Evolutionary conservation across 2,113 vertebrate species (phyloP), one percentile per base, ranked within the genome.

Genomic region (Candoia aspera): DNA sequence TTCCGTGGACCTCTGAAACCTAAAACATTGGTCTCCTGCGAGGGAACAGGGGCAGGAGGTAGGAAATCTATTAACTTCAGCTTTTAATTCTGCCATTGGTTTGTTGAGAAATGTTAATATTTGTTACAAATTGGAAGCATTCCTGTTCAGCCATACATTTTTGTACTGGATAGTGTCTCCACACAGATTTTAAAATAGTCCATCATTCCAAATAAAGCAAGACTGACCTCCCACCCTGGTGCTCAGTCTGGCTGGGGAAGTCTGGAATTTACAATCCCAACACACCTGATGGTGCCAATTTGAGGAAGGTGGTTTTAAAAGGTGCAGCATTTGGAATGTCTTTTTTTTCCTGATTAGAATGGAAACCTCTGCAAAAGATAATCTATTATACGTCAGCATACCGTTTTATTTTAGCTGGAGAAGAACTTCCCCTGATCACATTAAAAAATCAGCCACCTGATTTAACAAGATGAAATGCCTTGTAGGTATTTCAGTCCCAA

Each of bases 21-120:
- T 84, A 96, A 90, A 17, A 97, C 58, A 8, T 97, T 97, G 87
- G 96, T 95, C 68, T 97, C 96, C 97, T 97, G 73, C n/a, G 49
- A 83, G 10, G 1, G 4, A 42, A 57, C 6, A 84, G 79, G 24
- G 73, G 21, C 6, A 55, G 23, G 6, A 46, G 19, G 17, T 19
- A 21, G 42, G 73, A 42, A 37, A 37, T 79, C 17, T 79, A 19
- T 11, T 11, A 58, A 33, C 8, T 29, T 68, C 62, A 3, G 3
- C 12, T 73, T 15, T 1, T 58, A 55, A 42, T 13, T 60, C 54
- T 62, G 37, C 9, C 87, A 46, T 29, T 5, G 2, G 5, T n/a
- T 79, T 90, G 89, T 23, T 57, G 13, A 53, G 17, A 57, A 55
- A 79, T 12, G 26, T 37, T 13, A 42, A 57, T n/a, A 37, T 64